A percentile compares a stretch with the other conserved stretches of the same genome.
phyloP scores from a whole-genome alignment of 2,888 invertebrate genomes.

The Ectemnius cavifrons region DNA sequence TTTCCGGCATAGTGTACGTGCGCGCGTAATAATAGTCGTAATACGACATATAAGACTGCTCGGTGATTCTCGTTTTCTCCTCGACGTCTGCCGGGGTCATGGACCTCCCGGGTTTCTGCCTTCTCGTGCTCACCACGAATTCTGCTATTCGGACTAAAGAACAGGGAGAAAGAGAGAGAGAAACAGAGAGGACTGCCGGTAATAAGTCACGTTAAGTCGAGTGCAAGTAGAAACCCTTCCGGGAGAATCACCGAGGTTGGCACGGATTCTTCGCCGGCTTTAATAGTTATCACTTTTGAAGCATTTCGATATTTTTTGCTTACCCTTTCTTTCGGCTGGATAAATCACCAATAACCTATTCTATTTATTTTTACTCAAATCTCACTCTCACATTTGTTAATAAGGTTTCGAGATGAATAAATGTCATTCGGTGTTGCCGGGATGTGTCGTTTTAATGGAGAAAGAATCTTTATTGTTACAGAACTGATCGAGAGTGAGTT shows the following conservation, averaged over 20 bases:
- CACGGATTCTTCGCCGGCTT: constrained; percentile 31
- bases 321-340: not conserved
- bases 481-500: not conserved
- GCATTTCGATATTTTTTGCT: not conserved
- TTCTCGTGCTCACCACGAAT: constrained; percentile 46
- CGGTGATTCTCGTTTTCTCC: constrained; percentile 52
- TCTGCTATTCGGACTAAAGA: constrained; percentile 31
- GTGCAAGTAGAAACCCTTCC: constrained; percentile 49
- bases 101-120: constrained; percentile 51
- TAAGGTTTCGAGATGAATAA: too few relatives aligned
- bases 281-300: constrained; percentile 24
- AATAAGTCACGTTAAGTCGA: constrained; percentile 49
- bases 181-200: constrained; percentile 16
- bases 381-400: too few relatives aligned
- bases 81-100: constrained; percentile 55
- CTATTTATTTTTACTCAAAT: too few relatives aligned
- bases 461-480: too few relatives aligned
- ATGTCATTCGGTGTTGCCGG: too few relatives aligned
- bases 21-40: constrained; percentile 63
- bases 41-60: constrained; percentile 55
- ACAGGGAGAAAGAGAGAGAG: constrained; percentile 35
- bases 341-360: not conserved
- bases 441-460: too few relatives aligned
- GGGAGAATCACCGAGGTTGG: constrained; percentile 53
- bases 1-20: constrained; percentile 46